Evolutionary conservation across 2,888 invertebrate species (phyloP).

Genomic region (Drosophila borealis): DNA sequence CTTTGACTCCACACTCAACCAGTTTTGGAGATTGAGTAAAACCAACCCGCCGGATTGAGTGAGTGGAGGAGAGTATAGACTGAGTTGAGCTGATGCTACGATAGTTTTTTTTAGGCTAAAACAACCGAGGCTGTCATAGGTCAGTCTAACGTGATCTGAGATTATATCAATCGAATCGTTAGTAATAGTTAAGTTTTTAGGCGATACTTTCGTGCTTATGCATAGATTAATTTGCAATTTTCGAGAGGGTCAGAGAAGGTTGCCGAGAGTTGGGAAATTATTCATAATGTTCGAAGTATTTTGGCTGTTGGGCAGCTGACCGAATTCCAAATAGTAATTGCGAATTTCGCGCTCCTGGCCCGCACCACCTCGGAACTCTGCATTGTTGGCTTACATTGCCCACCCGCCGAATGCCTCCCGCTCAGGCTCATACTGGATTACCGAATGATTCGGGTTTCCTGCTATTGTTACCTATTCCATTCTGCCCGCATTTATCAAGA

Average conservation of each 20-base stretch:
- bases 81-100: conserved; percentile 31
- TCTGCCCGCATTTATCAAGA: too few relatives aligned
- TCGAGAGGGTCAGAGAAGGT: too few relatives aligned
- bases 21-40: conserved; percentile 10
- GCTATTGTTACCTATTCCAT: background rate
- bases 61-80: conserved; percentile 17
- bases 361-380: background rate
- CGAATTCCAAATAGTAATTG: conserved; percentile 9
- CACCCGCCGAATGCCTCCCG: background rate
- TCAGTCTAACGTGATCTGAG: conserved; percentile 12
- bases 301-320: background rate
- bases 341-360: background rate
- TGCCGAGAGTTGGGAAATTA: too few relatives aligned
- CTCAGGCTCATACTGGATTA: background rate
- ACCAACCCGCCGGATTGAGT: conserved; percentile 13
- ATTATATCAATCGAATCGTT: background rate
- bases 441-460: conserved; percentile 8
- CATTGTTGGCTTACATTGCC: conserved; percentile 2
- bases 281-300: too few relatives aligned
- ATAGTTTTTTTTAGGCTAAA: conserved; percentile 54
- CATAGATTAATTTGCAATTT: too few relatives aligned
- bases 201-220: background rate
- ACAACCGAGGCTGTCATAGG: conserved; percentile 26
- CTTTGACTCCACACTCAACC: conserved; percentile 25
- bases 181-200: background rate